phyloP scores from a whole-genome alignment of 2,888 invertebrate species.

The Choristoneura rosaceana region DNA sequence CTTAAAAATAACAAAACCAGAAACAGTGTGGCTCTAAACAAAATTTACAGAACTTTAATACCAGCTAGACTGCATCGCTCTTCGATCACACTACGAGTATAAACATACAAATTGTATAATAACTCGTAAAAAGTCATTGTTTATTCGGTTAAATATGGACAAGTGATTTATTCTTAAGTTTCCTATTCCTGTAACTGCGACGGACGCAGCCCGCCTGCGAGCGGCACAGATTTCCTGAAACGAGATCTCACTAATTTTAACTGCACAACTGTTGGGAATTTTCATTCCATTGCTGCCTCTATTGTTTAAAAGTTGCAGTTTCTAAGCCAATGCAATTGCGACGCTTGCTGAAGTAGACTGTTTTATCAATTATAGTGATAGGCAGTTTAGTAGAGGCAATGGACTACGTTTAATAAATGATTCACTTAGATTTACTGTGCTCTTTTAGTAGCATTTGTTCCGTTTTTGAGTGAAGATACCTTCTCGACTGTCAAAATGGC shows the following conservation, averaged over 20 bases:
- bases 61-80: background rate
- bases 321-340: conserved; percentile 5
- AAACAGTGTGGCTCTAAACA: no score
- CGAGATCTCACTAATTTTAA: conserved; percentile 59
- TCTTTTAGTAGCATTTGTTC: no score
- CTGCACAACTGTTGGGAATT: conserved; percentile 25
- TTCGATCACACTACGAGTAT: no score
- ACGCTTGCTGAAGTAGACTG: background rate
- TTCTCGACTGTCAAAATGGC: no score
- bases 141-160: conserved; percentile 14
- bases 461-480: no score
- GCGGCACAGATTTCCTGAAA: conserved; percentile 59
- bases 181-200: conserved; percentile 11
- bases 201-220: conserved; percentile 29
- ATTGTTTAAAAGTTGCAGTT: conserved; percentile 20
- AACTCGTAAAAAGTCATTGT: background rate
- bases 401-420: background rate
- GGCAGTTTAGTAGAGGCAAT: background rate
- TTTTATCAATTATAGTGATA: background rate
- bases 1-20: no score
- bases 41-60: background rate
- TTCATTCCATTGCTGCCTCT: conserved; percentile 14
- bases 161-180: conserved; percentile 31
- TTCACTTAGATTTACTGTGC: no score
- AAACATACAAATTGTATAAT: background rate